A percentile compares a stretch with the other conserved stretches of the same genome.
Conservation (phyloP, 2,113 vertebrate genomes). For the Phyllostomus discolor region DNA sequence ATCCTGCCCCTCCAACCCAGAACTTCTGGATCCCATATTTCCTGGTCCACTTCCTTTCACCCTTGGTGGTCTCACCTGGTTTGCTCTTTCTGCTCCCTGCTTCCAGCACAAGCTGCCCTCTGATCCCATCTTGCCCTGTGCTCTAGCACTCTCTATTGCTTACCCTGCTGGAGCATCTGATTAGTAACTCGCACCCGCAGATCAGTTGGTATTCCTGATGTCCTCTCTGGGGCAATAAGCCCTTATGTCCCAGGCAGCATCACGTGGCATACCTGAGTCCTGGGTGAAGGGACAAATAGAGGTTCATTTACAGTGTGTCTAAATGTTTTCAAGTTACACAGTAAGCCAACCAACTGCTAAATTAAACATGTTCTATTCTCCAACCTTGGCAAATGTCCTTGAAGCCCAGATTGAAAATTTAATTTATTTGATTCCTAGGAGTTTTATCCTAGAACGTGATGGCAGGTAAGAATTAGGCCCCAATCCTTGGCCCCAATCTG, state of each 20-base stretch:
- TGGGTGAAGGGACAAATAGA: not conserved
- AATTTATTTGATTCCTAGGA: not conserved
- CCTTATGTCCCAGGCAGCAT: not conserved
- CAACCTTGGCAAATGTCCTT: slow-evolving; percentile 8
- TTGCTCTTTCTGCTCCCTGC: not conserved
- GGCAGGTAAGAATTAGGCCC: not conserved
- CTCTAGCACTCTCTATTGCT: not conserved
- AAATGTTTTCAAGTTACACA: slow-evolving; percentile 23
- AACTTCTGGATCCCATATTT: not conserved
- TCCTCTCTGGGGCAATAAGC: not conserved
- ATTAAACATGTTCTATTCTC: slow-evolving; percentile 17
- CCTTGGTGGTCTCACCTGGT: not conserved
- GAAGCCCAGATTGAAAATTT: not conserved
- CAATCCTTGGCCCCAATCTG: not conserved
- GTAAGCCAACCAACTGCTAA: slow-evolving; percentile 23
- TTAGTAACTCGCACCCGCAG: not conserved
- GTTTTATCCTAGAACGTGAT: not conserved
- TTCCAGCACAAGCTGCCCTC: not conserved
- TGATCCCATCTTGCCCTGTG: not conserved
- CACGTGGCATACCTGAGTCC: not conserved
- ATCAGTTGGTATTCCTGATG: not conserved
- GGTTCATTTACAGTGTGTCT: not conserved
- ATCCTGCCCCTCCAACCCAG: too few species aligned
- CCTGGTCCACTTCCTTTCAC: not conserved
- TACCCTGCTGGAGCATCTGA: not conserved